Evolutionary conservation across 2,888 invertebrate genomes (phyloP).

Genomic region (Nymphalis c-album): DNA sequence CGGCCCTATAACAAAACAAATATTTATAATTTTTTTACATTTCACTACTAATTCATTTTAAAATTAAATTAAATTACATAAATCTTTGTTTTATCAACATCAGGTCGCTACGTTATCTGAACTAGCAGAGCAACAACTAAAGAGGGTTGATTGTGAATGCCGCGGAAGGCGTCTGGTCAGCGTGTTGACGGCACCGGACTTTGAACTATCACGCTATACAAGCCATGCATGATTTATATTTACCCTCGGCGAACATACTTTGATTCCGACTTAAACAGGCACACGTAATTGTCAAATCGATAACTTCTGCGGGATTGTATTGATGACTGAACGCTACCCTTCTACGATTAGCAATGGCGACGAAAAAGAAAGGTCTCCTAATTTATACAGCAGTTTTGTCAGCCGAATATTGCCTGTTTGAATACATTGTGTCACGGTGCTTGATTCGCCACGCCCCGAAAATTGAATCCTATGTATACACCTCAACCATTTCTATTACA

Average conservation of each 20-base stretch:
- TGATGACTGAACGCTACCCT: slow-evolving; percentile 59
- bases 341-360: slow-evolving; percentile 61
- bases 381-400: slow-evolving; percentile 75
- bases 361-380: slow-evolving; percentile 63
- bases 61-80: slow-evolving; percentile 33
- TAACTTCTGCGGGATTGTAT: slow-evolving; percentile 53
- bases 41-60: slow-evolving; percentile 34
- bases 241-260: slow-evolving; percentile 81
- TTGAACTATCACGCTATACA: slow-evolving; percentile 83
- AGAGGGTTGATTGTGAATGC: slow-evolving; percentile 55
- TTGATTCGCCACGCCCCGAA: slow-evolving; percentile 81
- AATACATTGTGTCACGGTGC: slow-evolving; percentile 80
- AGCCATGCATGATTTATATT: slow-evolving; percentile 81
- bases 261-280: slow-evolving; percentile 72
- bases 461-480: slow-evolving; percentile 79
- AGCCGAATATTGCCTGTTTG: slow-evolving; percentile 76
- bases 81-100: slow-evolving; percentile 19
- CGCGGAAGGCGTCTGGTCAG: slow-evolving; percentile 54
- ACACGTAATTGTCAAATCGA: slow-evolving; percentile 71
- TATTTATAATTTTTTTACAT: slow-evolving; percentile 42
- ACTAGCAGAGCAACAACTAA: slow-evolving; percentile 30
- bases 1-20: slow-evolving; percentile 73
- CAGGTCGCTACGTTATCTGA: slow-evolving; percentile 13
- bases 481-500: slow-evolving; percentile 60
- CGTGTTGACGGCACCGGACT: slow-evolving; percentile 64